A percentile compares a stretch with the other conserved stretches of the same genome.
These are phyloP conservation scores for Aplysina aerophoba DNA, from an alignment of 37 sponge, comb jelly and placozoan species.

Conservation along the genomic window DNA sequence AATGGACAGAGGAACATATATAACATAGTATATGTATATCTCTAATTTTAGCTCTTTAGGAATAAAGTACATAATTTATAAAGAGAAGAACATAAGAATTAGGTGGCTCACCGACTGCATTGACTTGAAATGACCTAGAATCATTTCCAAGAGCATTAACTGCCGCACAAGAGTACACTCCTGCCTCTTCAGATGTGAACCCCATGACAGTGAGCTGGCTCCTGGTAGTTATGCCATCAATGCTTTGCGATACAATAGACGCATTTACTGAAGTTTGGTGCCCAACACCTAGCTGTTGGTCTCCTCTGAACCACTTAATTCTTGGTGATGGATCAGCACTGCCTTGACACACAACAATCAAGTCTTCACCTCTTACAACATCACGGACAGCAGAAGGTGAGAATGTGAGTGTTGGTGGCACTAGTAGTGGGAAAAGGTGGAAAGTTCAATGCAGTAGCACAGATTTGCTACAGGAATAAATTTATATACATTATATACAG, in stretches of 20 bases:
- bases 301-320: background rate
- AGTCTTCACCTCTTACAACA: slow-evolving; percentile 15
- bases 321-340: background rate
- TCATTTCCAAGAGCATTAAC: background rate
- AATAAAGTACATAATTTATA: no score
- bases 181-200: background rate
- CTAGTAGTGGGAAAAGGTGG: background rate
- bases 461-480: no score
- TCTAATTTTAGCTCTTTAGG: no score
- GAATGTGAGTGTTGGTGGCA: background rate
- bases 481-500: no score
- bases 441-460: background rate
- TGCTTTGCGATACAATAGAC: background rate
- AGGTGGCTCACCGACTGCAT: background rate
- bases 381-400: background rate
- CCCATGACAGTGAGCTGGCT: background rate
- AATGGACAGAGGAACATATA: no score
- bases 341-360: background rate
- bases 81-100: no score
- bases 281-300: background rate
- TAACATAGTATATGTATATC: no score
- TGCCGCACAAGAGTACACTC: slow-evolving; percentile 3
- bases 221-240: background rate
- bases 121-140: background rate
- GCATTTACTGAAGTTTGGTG: background rate